phyloP scores from a whole-genome alignment of 2,113 vertebrate genomes.

The Chaetodon auriga region DNA sequence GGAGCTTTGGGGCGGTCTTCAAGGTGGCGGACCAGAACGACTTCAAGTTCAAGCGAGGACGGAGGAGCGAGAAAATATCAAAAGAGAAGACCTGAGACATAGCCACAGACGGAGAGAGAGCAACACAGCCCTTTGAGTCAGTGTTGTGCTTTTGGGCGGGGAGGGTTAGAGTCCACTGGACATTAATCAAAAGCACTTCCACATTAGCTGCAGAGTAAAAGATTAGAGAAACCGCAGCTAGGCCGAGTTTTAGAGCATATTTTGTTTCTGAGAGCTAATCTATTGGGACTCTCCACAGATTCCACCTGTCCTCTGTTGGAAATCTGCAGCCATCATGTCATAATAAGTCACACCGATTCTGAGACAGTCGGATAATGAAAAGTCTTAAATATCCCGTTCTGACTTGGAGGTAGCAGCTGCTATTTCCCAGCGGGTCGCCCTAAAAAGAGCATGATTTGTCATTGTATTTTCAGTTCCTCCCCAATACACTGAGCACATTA shows the following conservation, averaged over 20 bases:
- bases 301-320: slow-evolving; percentile 1
- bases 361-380: slow-evolving; percentile 35
- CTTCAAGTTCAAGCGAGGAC: too few species aligned
- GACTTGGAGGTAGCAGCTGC: slow-evolving; percentile 1
- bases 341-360: slow-evolving; percentile 20
- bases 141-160: too few species aligned
- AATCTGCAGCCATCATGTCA: slow-evolving; percentile 4
- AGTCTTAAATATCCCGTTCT: slow-evolving; percentile 5
- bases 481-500: slow-evolving; percentile 14
- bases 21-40: too few species aligned
- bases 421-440: background rate
- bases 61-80: too few species aligned
- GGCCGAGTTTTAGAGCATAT: slow-evolving; percentile 21
- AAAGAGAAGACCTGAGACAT: too few species aligned
- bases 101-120: too few species aligned
- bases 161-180: slow-evolving; percentile 11
- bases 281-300: slow-evolving; percentile 11
- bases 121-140: too few species aligned
- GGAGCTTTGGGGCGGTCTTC: too few species aligned
- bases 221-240: slow-evolving; percentile 17
- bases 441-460: slow-evolving; percentile 15
- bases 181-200: slow-evolving; percentile 34
- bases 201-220: slow-evolving; percentile 2
- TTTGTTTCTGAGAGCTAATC: slow-evolving; percentile 37
- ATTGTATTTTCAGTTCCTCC: slow-evolving; percentile 18